Evolutionary conservation across 2,797 vertebrate genomes (phyloP).

Genomic region (Clarias pachynema): DNA sequence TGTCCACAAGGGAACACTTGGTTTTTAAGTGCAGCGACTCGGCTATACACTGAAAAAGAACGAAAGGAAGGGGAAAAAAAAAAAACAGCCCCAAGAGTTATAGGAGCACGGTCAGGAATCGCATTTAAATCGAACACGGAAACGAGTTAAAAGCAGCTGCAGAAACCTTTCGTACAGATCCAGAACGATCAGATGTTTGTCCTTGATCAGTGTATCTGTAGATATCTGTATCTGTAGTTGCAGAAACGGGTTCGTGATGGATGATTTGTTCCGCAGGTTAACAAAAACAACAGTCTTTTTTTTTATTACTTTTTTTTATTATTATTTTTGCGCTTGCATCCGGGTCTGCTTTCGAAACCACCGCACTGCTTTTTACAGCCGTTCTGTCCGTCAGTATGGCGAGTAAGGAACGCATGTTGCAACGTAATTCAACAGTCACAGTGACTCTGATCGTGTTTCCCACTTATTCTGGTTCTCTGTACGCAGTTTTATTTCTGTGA

Average conservation of each 20-base stretch:
- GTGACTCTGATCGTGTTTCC: not conserved
- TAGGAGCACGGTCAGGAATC: constrained; percentile 14
- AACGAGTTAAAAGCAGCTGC: not conserved
- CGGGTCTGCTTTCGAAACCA: not conserved
- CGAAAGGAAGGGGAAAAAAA: too few relatives aligned
- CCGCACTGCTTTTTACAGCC: not conserved
- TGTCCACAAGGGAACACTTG: constrained; percentile 44
- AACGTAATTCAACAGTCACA: not conserved
- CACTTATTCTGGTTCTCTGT: not conserved
- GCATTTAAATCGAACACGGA: constrained; percentile 19
- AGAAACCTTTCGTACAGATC: not conserved
- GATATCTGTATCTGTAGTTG: too few relatives aligned
- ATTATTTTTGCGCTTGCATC: not conserved
- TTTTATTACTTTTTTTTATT: not conserved
- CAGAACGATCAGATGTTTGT: not conserved
- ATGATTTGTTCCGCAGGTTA: not conserved
- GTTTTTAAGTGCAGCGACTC: constrained; percentile 38
- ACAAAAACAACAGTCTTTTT: not conserved
- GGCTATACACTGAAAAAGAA: not conserved
- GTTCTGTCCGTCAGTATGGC: not conserved
- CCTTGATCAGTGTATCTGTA: not conserved
- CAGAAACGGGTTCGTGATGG: too few relatives aligned
- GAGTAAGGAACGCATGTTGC: not conserved
- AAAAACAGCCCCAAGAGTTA: constrained; percentile 18
- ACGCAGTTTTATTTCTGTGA: not conserved